A percentile compares a stretch with the other conserved stretches of the same genome.
These are phyloP conservation scores for Malthinus flaveolus DNA, from an alignment of 2,888 invertebrate genomes.

Conservation along the genomic window DNA sequence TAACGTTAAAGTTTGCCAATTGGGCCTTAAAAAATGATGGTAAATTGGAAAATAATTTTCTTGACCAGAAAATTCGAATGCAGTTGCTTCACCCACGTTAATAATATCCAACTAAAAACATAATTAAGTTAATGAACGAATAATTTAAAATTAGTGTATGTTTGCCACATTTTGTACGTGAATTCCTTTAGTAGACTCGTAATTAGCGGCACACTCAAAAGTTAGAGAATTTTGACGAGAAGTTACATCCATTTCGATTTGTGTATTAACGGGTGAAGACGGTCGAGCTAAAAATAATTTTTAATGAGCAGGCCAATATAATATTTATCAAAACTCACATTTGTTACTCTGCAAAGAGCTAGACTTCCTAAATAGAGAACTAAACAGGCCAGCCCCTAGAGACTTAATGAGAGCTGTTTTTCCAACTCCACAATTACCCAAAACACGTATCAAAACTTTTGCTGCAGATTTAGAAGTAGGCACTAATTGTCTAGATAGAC, in stretches of 20 bases:
- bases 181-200: slow-evolving; percentile 66
- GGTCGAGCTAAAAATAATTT: slow-evolving; percentile 52
- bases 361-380: slow-evolving; percentile 66
- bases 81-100: slow-evolving; percentile 65
- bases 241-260: slow-evolving; percentile 64
- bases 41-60: slow-evolving; percentile 71
- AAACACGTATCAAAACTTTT: slow-evolving; percentile 68
- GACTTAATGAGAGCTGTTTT: slow-evolving; percentile 70
- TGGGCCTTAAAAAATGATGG: slow-evolving; percentile 69
- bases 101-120: slow-evolving; percentile 55
- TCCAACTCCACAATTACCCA: slow-evolving; percentile 75
- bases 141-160: slow-evolving; percentile 4
- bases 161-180: slow-evolving; percentile 62
- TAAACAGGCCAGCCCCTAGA: slow-evolving; percentile 68
- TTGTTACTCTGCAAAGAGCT: slow-evolving; percentile 55
- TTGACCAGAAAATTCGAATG: slow-evolving; percentile 79
- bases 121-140: background rate
- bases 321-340: slow-evolving; percentile 43
- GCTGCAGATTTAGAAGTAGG: slow-evolving; percentile 61
- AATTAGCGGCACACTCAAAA: slow-evolving; percentile 60
- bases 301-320: background rate
- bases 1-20: slow-evolving; percentile 55
- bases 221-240: slow-evolving; percentile 62
- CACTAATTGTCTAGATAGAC: slow-evolving; percentile 62
- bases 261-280: slow-evolving; percentile 56